Evolutionary conservation across 2,113 vertebrate genomes (phyloP).

Genomic region (Trogon surrucura): DNA sequence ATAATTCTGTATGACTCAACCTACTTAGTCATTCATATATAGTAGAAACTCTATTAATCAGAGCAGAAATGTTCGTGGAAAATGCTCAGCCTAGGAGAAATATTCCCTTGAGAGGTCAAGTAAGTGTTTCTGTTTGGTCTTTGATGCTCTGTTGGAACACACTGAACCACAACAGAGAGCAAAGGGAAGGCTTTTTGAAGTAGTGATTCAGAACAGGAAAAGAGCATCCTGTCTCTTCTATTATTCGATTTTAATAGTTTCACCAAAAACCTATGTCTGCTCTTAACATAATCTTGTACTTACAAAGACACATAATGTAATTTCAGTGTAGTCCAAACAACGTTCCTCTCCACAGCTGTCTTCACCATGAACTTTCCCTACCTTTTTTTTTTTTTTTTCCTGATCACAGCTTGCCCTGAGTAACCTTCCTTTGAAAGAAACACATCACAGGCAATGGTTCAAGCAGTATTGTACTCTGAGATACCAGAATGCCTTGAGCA

Average conservation of each 20-base stretch:
- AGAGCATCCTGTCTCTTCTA: neutral
- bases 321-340: conserved; percentile 1
- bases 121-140: conserved; percentile 16
- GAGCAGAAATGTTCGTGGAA: neutral
- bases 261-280: neutral
- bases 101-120: conserved; percentile 1
- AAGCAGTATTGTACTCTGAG: neutral
- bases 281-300: neutral
- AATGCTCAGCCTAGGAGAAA: neutral
- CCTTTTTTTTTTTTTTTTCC: neutral
- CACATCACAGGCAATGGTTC: neutral
- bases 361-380: conserved; percentile 10
- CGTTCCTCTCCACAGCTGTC: neutral
- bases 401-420: neutral
- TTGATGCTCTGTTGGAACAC: neutral
- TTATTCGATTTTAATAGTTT: neutral
- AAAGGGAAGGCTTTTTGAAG: neutral
- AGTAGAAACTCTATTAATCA: neutral
- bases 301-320: neutral
- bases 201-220: neutral
- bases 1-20: neutral
- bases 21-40: neutral
- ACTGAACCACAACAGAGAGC: neutral
- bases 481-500: neutral
- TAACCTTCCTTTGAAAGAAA: conserved; percentile 5